These are phyloP conservation scores for Conchocele bisecta DNA, from an alignment of 2,888 invertebrate genomes.

Conservation along the genomic window DNA sequence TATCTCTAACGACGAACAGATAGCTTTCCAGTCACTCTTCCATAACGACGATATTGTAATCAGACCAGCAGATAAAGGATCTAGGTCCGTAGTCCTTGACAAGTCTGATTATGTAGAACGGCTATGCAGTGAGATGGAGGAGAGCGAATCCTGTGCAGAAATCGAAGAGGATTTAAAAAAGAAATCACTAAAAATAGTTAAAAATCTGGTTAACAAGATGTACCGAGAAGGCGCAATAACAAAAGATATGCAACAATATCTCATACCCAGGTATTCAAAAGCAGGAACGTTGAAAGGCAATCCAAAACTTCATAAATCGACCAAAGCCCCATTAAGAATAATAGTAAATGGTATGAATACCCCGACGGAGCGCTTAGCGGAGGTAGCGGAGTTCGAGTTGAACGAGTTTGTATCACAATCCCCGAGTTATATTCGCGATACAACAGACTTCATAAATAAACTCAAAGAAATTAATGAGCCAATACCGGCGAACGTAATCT, in stretches of 20 bases:
- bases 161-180: no score
- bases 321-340: conserved; percentile 5
- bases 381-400: conserved; percentile 17
- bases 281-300: conserved; percentile 25
- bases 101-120: no score
- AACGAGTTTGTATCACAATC: conserved; percentile 9
- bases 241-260: conserved; percentile 15
- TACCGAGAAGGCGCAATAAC: conserved; percentile 8
- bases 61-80: conserved; percentile 19
- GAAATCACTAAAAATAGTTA: background rate
- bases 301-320: conserved; percentile 25
- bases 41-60: conserved; percentile 9
- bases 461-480: conserved; percentile 1
- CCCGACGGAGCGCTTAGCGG: conserved; percentile 23
- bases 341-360: conserved; percentile 18
- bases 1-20: conserved; percentile 2
- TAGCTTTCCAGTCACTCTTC: background rate
- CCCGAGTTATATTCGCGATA: conserved; percentile 9
- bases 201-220: conserved; percentile 9
- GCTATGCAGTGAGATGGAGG: background rate
- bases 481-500: background rate
- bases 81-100: conserved; percentile 13
- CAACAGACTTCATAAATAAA: conserved; percentile 16
- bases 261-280: conserved; percentile 10
- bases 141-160: conserved; percentile 4